These are phyloP conservation scores for Tiaroga cobitis DNA, from an alignment of 2,797 vertebrate genomes.

Conservation along the genomic window DNA sequence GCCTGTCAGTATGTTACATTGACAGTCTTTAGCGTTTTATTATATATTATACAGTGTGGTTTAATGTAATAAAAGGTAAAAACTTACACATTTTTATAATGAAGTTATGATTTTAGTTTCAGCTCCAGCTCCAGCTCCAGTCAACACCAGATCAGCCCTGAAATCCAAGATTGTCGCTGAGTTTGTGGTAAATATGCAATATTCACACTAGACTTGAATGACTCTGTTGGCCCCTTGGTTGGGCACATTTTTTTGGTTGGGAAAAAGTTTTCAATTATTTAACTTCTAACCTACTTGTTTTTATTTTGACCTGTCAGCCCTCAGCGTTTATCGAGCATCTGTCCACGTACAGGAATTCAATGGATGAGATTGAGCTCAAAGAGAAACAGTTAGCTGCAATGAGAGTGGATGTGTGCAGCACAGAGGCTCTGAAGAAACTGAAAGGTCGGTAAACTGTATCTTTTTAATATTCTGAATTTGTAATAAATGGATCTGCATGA, in stretches of 20 bases:
- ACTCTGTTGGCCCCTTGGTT: too few species aligned
- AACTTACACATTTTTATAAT: not conserved
- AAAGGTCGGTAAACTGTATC: conserved; percentile 84
- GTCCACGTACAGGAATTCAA: conserved; percentile 83
- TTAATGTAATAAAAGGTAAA: not conserved
- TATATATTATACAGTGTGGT: not conserved
- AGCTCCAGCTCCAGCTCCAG: conserved; percentile 87
- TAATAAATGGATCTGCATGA: not conserved
- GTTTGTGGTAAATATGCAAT: conserved; percentile 88
- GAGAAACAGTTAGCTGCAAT: conserved; percentile 96
- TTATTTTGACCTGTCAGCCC: conserved; percentile 71
- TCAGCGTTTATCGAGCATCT: conserved; percentile 90
- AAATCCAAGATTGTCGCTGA: conserved; percentile 96
- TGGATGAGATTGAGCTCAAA: conserved; percentile 90
- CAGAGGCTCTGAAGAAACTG: conserved; percentile 90
- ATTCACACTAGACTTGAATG: not conserved
- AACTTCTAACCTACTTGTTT: conserved; percentile 62
- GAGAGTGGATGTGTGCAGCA: conserved; percentile 95
- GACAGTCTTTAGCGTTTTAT: not conserved
- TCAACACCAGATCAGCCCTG: conserved; percentile 86
- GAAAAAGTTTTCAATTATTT: not conserved
- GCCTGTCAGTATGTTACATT: not conserved
- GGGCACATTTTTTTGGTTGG: not conserved
- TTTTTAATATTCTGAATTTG: not conserved
- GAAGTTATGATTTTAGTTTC: conserved; percentile 21